Percentiles rank a stretch among this genome's conserved stretches.
These are phyloP conservation scores for Leptonema lineaticorne DNA, from an alignment of 1,140 invertebrate genomes.

Conservation along the genomic window DNA sequence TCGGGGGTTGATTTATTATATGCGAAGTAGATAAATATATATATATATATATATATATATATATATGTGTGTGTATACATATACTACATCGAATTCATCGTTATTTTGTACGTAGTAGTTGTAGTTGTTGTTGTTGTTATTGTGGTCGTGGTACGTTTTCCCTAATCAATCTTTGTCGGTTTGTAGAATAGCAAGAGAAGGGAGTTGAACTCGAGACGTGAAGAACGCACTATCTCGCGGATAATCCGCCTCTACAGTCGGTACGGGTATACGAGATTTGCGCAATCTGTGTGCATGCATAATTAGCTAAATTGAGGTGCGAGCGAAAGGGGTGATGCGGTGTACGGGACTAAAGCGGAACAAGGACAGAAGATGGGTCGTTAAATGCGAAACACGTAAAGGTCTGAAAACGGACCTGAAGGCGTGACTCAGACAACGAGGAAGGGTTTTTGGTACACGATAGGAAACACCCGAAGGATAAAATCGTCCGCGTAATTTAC, in stretches of 20 bases:
- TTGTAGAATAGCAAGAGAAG: constrained; percentile 3
- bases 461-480: no score
- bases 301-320: constrained; percentile 2
- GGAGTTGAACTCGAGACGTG: neutral
- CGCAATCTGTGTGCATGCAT: constrained; percentile 27
- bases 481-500: no score
- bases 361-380: neutral
- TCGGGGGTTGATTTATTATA: no score
- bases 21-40: neutral
- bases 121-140: neutral
- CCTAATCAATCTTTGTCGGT: constrained; percentile 29
- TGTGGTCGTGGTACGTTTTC: neutral
- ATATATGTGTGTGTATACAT: neutral
- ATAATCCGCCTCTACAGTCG: constrained; percentile 14
- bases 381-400: neutral
- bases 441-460: neutral
- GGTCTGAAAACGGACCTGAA: neutral
- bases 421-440: neutral
- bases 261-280: neutral
- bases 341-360: neutral
- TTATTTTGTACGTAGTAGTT: neutral
- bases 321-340: no score
- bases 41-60: neutral
- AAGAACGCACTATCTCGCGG: constrained; percentile 22
- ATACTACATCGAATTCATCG: neutral